phyloP scores from a whole-genome alignment of 2,888 invertebrate species.

The Macropis europaea region DNA sequence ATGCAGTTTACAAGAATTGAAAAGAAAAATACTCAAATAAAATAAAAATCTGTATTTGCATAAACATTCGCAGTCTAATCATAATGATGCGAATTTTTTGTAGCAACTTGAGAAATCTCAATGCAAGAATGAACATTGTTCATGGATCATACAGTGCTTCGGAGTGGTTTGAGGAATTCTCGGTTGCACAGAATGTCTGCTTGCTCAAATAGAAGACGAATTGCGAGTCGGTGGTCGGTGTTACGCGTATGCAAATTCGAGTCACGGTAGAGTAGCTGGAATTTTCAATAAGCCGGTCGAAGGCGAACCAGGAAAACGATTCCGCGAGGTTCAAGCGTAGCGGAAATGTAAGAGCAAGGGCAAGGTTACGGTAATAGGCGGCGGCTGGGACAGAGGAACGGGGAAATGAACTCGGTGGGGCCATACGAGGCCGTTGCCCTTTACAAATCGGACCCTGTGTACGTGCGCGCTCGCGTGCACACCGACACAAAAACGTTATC shows the following conservation, averaged over 20 bases:
- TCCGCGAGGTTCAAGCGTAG: constrained; percentile 19
- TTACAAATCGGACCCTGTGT: constrained; percentile 54
- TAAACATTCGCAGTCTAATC: too few species aligned
- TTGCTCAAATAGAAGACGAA: too few species aligned
- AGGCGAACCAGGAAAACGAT: constrained; percentile 33
- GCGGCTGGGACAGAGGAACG: constrained; percentile 48
- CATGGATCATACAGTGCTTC: too few species aligned
- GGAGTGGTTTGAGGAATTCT: too few species aligned
- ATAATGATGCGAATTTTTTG: too few species aligned
- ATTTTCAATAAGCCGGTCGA: background rate
- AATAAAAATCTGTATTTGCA: too few species aligned
- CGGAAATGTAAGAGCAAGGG: constrained; percentile 64
- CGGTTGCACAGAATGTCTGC: too few species aligned
- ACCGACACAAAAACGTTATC: background rate
- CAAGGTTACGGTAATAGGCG: constrained; percentile 66
- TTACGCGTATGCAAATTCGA: background rate
- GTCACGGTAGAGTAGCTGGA: background rate
- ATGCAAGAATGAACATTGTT: too few species aligned
- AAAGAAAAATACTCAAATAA: too few species aligned
- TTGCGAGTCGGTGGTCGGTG: too few species aligned
- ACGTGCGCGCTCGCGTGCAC: constrained; percentile 1
- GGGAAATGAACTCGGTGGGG: constrained; percentile 66
- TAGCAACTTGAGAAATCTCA: too few species aligned
- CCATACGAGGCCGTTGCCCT: constrained; percentile 70
- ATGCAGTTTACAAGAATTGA: too few species aligned